phyloP scores from a whole-genome alignment of 1,140 invertebrate genomes.

The Aphaenogaster floridana region DNA sequence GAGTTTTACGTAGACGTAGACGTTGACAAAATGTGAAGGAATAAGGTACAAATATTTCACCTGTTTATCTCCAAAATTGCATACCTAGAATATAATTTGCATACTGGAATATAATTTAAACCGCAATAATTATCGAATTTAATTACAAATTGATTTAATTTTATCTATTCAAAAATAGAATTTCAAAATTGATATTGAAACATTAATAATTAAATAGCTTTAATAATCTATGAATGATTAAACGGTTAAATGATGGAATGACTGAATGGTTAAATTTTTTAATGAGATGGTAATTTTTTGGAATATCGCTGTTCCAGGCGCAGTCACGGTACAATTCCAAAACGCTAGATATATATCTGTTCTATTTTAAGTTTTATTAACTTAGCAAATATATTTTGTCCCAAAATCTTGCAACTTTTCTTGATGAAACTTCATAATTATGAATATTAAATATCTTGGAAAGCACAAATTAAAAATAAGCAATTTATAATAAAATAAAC shows the following conservation, averaged over 20 bases:
- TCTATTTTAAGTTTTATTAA: not conserved
- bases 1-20: not conserved
- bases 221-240: not conserved
- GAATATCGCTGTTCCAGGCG: not conserved
- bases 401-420: not conserved
- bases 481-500: constrained; percentile 18
- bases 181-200: constrained; percentile 12
- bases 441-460: not conserved
- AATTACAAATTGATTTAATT: not conserved
- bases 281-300: not conserved
- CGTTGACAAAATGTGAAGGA: not conserved
- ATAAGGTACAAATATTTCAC: not conserved
- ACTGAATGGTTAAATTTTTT: not conserved
- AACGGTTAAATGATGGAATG: no score
- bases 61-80: not conserved
- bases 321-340: not conserved
- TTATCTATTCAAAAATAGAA: not conserved
- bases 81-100: not conserved
- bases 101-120: no score
- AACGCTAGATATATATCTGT: not conserved
- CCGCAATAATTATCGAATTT: not conserved
- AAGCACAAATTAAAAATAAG: not conserved
- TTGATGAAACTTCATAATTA: not conserved
- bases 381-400: not conserved
- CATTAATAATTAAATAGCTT: not conserved